Evolutionary conservation across 2,888 invertebrate genomes (phyloP), one percentile per base, ranked within the genome.

Genomic region (Phalera bucephala): DNA sequence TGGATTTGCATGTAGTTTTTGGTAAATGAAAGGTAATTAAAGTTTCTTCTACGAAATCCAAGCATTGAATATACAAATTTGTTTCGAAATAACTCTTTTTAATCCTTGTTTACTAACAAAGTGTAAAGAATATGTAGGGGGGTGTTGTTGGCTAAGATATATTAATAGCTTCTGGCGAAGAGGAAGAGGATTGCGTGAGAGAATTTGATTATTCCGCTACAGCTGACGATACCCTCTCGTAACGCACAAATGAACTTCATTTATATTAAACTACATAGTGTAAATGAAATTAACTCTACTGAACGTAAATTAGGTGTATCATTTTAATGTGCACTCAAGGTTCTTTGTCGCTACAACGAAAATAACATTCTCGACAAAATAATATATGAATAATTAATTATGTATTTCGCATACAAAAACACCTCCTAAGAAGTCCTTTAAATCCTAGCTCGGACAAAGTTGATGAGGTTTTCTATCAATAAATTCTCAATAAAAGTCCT

Each of bases 151-250:
- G 21, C 36, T 33, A 31, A 36, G 38, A 42, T 58, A 49, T 49
- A 52, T 12, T 25, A 38, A 44, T 40, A 48, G 23, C 28, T 40
- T 23, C 44, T 33, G 30, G 28, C 20, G 33, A 48, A 33, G 33
- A 48, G 54, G 45, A 61, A 57, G 53, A 48, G 42, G 27, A 40
- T 53, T 52, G 54, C 52, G 58, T 57, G 59, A 54, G 63, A 59
- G 49, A 68, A 70, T 65, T 64, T 56, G 55, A 70, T 74, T 70
- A 73, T 70, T 68, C 58, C 63, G 47, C 61, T 45, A 63, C 52
- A 48, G 33, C 54, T 47, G 54, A 52, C 48, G 42, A 39, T 40
- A 50, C 52, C 57, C 59, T 33, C 36, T 28, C 33, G 45, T 48
- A 42, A 60, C 54, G 43, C 39, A 45, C 47, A 47, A 35, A 43